Conservation (phyloP, 2,888 invertebrate species). For the Boloria euphrosyne region DNA sequence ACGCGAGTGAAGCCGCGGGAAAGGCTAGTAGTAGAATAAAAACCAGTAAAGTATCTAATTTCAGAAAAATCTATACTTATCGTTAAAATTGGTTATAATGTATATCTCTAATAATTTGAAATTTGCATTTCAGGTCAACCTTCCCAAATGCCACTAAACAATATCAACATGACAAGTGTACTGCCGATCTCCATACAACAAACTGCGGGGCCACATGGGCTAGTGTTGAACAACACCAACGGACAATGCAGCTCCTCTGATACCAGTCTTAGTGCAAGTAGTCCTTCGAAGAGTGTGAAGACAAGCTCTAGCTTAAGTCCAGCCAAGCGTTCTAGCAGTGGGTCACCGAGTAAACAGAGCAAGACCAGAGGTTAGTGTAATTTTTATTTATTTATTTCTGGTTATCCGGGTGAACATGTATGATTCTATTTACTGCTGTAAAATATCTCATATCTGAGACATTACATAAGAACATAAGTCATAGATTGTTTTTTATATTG, state of each 20-base stretch:
- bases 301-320: slow-evolving; percentile 93
- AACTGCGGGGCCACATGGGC: slow-evolving; percentile 56
- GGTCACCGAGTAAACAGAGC: slow-evolving; percentile 89
- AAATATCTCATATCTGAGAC: too few relatives aligned
- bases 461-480: too few relatives aligned
- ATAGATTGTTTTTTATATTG: too few relatives aligned
- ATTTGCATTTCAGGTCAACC: slow-evolving; percentile 50
- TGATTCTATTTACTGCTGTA: too few relatives aligned
- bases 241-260: slow-evolving; percentile 79
- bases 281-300: slow-evolving; percentile 93
- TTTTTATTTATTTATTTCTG: too few relatives aligned
- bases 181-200: slow-evolving; percentile 67
- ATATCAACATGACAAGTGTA: slow-evolving; percentile 64
- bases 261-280: slow-evolving; percentile 86
- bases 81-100: too few relatives aligned
- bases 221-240: slow-evolving; percentile 62
- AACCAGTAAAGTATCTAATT: too few relatives aligned
- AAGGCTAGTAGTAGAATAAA: too few relatives aligned
- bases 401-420: too few relatives aligned
- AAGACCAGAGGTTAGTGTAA: slow-evolving; percentile 86
- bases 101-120: too few relatives aligned
- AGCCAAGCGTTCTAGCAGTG: slow-evolving; percentile 91
- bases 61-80: too few relatives aligned
- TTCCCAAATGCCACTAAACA: slow-evolving; percentile 66
- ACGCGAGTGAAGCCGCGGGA: too few relatives aligned